A percentile compares a stretch with the other conserved stretches of the same genome.
These are phyloP conservation scores for Psococerastis gibbosa DNA, from an alignment of 2,888 invertebrate genomes.

Conservation along the genomic window DNA sequence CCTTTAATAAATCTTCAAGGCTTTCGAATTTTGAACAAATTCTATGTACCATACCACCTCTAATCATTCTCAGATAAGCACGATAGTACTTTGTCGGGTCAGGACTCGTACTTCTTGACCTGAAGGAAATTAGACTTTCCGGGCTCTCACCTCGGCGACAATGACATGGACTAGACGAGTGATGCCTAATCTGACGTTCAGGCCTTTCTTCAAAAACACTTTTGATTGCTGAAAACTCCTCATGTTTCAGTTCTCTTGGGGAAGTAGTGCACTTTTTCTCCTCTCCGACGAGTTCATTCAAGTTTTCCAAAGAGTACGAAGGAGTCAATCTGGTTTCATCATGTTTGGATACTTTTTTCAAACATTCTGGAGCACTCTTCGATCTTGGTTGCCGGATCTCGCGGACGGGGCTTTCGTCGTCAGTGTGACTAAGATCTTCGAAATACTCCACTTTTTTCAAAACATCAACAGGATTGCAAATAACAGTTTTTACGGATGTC, in stretches of 20 bases:
- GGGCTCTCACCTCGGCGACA: conserved; percentile 11
- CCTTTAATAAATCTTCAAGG: conserved; percentile 29
- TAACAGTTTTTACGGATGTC: conserved; percentile 47
- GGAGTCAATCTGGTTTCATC: conserved; percentile 21
- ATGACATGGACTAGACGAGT: conserved; percentile 1
- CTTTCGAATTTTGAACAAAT: conserved; percentile 63
- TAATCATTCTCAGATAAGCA: conserved; percentile 47
- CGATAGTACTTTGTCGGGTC: conserved; percentile 50
- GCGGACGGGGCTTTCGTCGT: not conserved
- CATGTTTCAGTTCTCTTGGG: conserved; percentile 9
- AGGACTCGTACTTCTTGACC: conserved; percentile 54
- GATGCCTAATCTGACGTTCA: conserved; percentile 17
- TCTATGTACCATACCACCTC: conserved; percentile 57
- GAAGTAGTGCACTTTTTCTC: conserved; percentile 38
- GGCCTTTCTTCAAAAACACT: conserved; percentile 15
- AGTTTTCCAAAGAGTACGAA: conserved; percentile 50
- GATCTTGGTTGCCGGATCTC: conserved; percentile 11
- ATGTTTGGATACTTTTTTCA: not conserved
- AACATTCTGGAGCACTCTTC: conserved; percentile 14
- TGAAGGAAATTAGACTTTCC: conserved; percentile 18
- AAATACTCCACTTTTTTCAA: conserved; percentile 62
- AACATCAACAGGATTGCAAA: conserved; percentile 39
- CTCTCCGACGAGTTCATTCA: conserved; percentile 70
- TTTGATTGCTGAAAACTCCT: not conserved
- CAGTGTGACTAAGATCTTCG: conserved; percentile 26